Conservation (phyloP, 2,888 invertebrate genomes). For the Pachycephus smyrnensis region DNA sequence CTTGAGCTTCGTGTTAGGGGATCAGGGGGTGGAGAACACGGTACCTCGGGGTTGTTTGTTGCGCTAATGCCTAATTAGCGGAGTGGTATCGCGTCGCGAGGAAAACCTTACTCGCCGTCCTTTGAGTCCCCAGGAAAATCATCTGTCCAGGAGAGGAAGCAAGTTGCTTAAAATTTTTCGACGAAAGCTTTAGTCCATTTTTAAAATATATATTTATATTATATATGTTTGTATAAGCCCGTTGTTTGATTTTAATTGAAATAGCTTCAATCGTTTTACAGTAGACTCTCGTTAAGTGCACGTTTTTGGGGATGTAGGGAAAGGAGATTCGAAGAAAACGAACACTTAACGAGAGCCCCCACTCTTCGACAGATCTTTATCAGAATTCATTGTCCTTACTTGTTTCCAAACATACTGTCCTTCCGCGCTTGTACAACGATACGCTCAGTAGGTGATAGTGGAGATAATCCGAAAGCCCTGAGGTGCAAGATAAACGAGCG, state of each 20-base stretch:
- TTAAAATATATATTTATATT: no score
- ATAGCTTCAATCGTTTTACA: neutral
- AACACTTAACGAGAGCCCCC: no score
- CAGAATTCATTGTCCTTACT: no score
- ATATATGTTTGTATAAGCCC: neutral
- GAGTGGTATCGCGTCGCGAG: slow-evolving; percentile 59
- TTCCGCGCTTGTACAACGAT: no score
- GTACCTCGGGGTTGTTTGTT: slow-evolving; percentile 59
- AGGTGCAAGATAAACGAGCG: no score
- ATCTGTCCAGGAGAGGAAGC: neutral
- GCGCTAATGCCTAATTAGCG: slow-evolving; percentile 65
- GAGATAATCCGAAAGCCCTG: no score
- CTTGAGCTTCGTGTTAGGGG: slow-evolving; percentile 54
- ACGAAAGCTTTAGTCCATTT: neutral
- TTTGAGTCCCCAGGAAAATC: slow-evolving; percentile 4
- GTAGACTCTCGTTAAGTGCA: no score
- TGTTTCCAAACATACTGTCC: no score
- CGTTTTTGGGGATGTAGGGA: no score
- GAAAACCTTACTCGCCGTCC: slow-evolving; percentile 40
- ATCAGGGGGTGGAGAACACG: slow-evolving; percentile 32
- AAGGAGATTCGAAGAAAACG: no score
- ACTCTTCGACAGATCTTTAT: no score
- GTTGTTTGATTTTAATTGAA: neutral
- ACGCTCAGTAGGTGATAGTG: no score
- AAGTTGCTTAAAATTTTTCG: neutral